phyloP scores from a whole-genome alignment of 2,113 vertebrate genomes.

The Gorsachius goisagi region DNA sequence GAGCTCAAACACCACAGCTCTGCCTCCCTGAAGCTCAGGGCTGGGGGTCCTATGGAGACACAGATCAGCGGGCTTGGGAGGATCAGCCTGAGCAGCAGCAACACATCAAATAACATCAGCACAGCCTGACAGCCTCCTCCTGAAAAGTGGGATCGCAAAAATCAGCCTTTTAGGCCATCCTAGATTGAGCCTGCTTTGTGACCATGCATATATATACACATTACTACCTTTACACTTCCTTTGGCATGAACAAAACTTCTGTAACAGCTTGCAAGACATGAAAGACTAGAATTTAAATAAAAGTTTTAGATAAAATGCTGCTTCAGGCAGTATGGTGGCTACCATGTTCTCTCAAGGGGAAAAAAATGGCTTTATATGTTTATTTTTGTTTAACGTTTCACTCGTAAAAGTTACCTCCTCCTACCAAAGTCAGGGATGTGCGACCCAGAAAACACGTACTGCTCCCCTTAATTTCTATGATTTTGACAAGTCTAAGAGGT shows the following conservation, averaged over 20 bases:
- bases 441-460: background rate
- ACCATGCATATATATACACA: accelerated
- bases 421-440: background rate
- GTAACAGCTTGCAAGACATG: background rate
- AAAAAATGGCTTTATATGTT: background rate
- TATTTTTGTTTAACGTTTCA: background rate
- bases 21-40: background rate
- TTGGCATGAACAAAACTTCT: background rate
- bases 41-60: background rate
- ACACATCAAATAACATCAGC: background rate
- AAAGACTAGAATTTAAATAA: background rate
- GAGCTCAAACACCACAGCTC: background rate
- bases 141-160: background rate
- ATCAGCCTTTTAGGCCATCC: background rate
- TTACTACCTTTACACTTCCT: background rate
- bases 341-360: background rate
- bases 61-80: accelerated
- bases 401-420: background rate
- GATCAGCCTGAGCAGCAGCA: background rate
- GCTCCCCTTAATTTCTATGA: background rate
- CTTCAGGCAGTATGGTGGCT: background rate
- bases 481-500: slow-evolving; percentile 8
- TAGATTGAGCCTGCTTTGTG: background rate
- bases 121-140: background rate
- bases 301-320: background rate